phyloP scores from a whole-genome alignment of 2,113 vertebrate species.

The Nicator chloris region DNA sequence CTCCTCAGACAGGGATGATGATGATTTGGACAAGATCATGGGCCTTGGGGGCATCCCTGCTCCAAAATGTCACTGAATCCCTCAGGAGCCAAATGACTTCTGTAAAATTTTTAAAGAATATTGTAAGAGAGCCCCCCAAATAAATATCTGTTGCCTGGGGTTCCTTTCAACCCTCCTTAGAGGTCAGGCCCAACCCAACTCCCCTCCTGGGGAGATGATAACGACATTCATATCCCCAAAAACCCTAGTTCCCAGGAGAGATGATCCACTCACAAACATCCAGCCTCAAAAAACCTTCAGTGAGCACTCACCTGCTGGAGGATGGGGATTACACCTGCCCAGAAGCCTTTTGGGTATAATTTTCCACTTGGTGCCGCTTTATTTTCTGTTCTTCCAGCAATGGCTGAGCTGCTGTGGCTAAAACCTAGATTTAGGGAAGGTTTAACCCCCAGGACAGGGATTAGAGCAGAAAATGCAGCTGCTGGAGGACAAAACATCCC shows the following conservation, averaged over 20 bases:
- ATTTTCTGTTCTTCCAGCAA: neutral
- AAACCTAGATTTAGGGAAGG: neutral
- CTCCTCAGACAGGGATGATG: fast-evolving
- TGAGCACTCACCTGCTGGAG: neutral
- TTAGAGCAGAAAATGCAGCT: fast-evolving
- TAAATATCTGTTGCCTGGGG: fast-evolving
- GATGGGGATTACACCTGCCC: fast-evolving
- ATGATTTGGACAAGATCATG: too few relatives aligned
- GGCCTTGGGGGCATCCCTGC: fast-evolving
- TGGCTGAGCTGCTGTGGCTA: neutral
- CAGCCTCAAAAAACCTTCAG: fast-evolving
- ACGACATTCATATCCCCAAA: neutral
- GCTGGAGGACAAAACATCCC: neutral
- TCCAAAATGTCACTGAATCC: fast-evolving
- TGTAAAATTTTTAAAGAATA: fast-evolving
- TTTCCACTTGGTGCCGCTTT: fast-evolving
- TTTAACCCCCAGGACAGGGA: neutral
- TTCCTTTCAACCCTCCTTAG: fast-evolving
- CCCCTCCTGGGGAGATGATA: fast-evolving
- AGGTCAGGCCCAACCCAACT: fast-evolving
- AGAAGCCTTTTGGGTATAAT: fast-evolving
- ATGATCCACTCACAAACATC: fast-evolving
- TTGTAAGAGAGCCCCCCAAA: neutral
- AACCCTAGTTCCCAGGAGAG: fast-evolving
- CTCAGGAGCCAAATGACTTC: neutral